These are phyloP conservation scores for Bubalus kerabau DNA, from an alignment of 2,113 vertebrate species.

Conservation along the genomic window DNA sequence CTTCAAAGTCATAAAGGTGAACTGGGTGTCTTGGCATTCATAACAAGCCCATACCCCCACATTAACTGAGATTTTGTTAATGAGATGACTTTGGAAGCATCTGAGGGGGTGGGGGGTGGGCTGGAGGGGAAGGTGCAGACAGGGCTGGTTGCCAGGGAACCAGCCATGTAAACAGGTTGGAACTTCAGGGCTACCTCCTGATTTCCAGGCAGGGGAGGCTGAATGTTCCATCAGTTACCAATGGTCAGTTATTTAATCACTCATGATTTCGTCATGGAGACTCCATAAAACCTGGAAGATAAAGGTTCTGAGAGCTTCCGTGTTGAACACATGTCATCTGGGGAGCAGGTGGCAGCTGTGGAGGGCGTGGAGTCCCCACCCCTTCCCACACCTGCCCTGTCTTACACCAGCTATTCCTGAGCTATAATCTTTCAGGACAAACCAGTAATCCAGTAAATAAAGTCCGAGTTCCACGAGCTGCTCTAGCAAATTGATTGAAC, in stretches of 20 bases:
- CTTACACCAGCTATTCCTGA: neutral
- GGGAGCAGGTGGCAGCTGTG: neutral
- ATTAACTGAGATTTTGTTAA: neutral
- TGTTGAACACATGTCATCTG: neutral
- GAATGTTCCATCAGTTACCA: neutral
- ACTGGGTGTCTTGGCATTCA: neutral
- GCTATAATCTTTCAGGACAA: neutral
- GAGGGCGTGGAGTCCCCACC: neutral
- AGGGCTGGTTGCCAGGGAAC: neutral
- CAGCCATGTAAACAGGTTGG: neutral
- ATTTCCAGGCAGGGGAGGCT: neutral
- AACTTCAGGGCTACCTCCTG: neutral
- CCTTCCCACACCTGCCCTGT: neutral
- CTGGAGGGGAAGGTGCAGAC: neutral
- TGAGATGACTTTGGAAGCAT: neutral
- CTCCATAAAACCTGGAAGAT: neutral
- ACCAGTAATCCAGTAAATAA: neutral
- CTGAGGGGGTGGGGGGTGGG: neutral
- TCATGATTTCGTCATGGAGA: neutral
- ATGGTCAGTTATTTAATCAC: neutral
- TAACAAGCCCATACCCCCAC: neutral
- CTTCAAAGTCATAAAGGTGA: neutral
- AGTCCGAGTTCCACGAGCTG: neutral
- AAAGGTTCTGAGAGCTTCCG: neutral
- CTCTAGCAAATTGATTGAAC: neutral